Evolutionary conservation across 2,797 vertebrate species (phyloP), one percentile per base, ranked within the genome.

Genomic region (Morus bassanus): DNA sequence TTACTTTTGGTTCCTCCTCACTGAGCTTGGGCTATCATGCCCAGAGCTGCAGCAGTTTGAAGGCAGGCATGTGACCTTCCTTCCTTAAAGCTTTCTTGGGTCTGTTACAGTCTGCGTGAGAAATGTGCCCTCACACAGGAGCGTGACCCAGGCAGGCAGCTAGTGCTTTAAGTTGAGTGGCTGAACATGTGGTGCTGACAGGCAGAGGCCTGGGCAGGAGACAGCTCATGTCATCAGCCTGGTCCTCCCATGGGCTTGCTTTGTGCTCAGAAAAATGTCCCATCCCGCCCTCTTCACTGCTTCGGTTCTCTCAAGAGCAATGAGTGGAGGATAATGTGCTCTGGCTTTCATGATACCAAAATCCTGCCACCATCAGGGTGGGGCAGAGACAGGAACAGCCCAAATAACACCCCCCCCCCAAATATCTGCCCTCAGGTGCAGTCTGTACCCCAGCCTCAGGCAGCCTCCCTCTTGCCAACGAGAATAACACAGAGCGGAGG

Each of bases 151-250:
- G 30, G 41, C 63, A 59, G 35, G 78, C 59, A 50, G 67, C 5
- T 1, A 2, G 28, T 22, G 80, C 67, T 67, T 7, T n/a, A 12
- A 63, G 59, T 13, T 3, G 0, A 53, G 50, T 14, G 18, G 64
- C 64, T 78, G 56, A 45, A 65, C 18, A 18, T 5, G 1, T 0
- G 1, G 16, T 18, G 35, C n/a, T 61, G 57, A 23, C 31, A 59
- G 63, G 57, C 51, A 67, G 60, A 53, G 63, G 19, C 45, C 56
- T 21, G 65, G 28, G 45, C 56, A 89, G 63, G 23, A 88, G 67
- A 59, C 25, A 28, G 50, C 50, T 64, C 45, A 22, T 6, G 9
- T 19, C 50, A 51, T 4, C 1, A 4, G 28, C 69, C 54, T 25
- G 56, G 35, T 18, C 48, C 31, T 73, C 31, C 46, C 73, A 12